Evolutionary conservation across 1,140 invertebrate species (phyloP).

Genomic region (Wiebesia pumilae): DNA sequence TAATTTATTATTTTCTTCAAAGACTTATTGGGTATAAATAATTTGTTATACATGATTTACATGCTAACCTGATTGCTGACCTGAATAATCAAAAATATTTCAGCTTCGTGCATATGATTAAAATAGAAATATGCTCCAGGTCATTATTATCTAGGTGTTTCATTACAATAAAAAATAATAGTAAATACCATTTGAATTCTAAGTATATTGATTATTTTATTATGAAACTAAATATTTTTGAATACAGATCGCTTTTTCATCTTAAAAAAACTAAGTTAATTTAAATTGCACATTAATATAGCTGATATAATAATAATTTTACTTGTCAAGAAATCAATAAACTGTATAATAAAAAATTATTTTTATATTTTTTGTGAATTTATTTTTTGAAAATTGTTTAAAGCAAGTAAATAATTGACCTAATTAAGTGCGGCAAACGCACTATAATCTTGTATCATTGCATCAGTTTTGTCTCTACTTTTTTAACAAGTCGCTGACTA

Average conservation of each 20-base stretch:
- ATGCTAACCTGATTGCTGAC: too few species aligned
- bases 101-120: not conserved
- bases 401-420: not conserved
- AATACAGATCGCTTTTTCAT: not conserved
- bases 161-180: not conserved
- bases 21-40: not conserved
- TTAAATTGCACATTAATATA: not conserved
- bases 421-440: not conserved
- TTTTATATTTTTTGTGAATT: not conserved
- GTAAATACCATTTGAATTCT: not conserved
- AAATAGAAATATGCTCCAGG: not conserved
- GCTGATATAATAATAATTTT: not conserved
- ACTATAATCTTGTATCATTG: not conserved
- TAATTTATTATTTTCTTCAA: not conserved
- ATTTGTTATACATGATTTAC: not conserved
- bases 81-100: constrained; percentile 6
- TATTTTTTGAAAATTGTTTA: not conserved
- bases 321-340: not conserved
- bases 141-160: not conserved
- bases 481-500: not conserved
- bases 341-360: not conserved
- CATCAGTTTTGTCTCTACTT: not conserved
- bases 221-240: constrained; percentile 7
- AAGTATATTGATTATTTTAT: constrained; percentile 13
- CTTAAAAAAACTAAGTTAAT: not conserved